These are phyloP conservation scores for Apotomis betuletana DNA, from an alignment of 2,888 invertebrate genomes.

Conservation along the genomic window DNA sequence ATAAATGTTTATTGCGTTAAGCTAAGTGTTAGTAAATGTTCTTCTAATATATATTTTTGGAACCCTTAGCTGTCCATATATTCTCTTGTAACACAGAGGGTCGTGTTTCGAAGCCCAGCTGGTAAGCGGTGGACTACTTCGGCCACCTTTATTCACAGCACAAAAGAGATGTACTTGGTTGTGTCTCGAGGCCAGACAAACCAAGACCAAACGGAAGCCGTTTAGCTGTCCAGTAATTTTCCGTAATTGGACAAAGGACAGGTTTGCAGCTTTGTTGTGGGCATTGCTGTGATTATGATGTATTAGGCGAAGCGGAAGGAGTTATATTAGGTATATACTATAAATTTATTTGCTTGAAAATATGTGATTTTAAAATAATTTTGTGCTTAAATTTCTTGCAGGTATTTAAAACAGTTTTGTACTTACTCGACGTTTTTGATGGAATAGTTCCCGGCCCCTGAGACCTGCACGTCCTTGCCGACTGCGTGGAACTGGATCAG, in stretches of 20 bases:
- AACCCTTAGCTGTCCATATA: too few relatives aligned
- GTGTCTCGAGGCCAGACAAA: not conserved
- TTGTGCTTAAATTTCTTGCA: too few relatives aligned
- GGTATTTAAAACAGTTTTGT: constrained; percentile 4
- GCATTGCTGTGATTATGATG: not conserved
- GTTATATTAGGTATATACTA: not conserved
- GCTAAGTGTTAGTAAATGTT: too few relatives aligned
- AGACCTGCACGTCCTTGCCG: constrained; percentile 77
- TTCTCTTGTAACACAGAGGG: too few relatives aligned
- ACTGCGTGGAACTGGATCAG: constrained; percentile 70
- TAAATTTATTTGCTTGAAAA: not conserved
- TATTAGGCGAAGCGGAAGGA: not conserved
- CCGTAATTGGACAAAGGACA: not conserved
- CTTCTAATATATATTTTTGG: too few relatives aligned
- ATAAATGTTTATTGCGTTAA: too few relatives aligned
- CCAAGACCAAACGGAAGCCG: not conserved
- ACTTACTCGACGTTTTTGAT: constrained; percentile 82
- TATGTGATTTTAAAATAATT: too few relatives aligned
- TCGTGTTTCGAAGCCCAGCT: too few relatives aligned
- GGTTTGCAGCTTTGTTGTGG: not conserved
- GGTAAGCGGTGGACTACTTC: too few relatives aligned
- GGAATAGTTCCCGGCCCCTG: constrained; percentile 79
- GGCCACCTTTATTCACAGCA: not conserved
- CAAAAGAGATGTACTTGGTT: not conserved
- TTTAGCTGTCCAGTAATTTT: not conserved